Evolutionary conservation across 2,888 invertebrate genomes (phyloP), one percentile per base, ranked within the genome.

Genomic region (Nephrotoma flavescens): DNA sequence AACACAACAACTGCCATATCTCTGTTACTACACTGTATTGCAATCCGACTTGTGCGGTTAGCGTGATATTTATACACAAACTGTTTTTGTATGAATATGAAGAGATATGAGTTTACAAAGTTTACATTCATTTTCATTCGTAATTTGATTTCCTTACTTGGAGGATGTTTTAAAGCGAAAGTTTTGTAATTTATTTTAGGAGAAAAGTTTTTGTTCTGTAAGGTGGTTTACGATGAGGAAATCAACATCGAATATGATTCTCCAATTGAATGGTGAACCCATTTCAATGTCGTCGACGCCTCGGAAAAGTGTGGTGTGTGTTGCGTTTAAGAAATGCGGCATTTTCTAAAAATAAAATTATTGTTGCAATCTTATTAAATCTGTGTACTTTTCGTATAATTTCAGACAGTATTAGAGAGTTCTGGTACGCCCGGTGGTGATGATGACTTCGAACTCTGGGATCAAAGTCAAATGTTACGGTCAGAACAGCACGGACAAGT

Each of bases 401-500:
- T 92, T 42, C 90, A 95, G 95, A 95, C 95, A 89, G 95, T 95
- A 87, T 92, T 95, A 89, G 95, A 95, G 91, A 93, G 93, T 90
- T 94, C 94, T 90, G 93, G 93, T 90, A 93, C 94, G 88, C 92
- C 93, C 86, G 93, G 92, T 89, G 93, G 93, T 90, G 95, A 95
- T 91, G 95, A 95, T 90, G 95, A 96, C 89, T 92, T 94, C 90
- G 95, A 96, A 90, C 93, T 95, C 91, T 96, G 95, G 95, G 95
- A 95, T 90, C 95, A 96, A 91, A 94, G 88, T 86, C 89, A 89
- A 87, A 89, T 88, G 88, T 85, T 89, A 3, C 88, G 88, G 41
- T 88, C 88, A 7, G 88, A 88, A 83, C 87, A 88, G 19, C 83
- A 87, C 71, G 89, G 89, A 87, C 88, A 89, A 44, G 52, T 86